phyloP scores from a whole-genome alignment of 2,797 vertebrate genomes.

The Pseudochirops cupreus region DNA sequence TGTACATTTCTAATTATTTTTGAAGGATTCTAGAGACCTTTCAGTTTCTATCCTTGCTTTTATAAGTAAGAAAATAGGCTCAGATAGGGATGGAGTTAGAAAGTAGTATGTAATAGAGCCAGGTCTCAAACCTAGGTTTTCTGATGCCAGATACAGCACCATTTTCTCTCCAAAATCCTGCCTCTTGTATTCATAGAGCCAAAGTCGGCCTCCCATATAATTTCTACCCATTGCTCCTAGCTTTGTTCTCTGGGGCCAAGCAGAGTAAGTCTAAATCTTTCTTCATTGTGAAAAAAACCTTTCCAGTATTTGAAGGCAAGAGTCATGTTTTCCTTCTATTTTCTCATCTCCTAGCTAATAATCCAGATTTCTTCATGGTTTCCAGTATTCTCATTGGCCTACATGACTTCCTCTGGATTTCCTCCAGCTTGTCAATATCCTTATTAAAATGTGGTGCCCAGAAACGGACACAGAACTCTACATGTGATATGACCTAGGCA shows the following conservation, averaged over 20 bases:
- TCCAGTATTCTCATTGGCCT: background rate
- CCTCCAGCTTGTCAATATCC: background rate
- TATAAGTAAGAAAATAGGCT: background rate
- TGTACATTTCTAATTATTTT: background rate
- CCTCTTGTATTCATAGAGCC: background rate
- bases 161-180: background rate
- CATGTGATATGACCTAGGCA: background rate
- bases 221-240: background rate
- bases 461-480: background rate
- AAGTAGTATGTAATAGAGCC: background rate
- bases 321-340: background rate
- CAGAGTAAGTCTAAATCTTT: background rate
- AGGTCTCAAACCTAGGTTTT: background rate
- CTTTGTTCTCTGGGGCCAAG: background rate
- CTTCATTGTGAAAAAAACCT: background rate
- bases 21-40: background rate
- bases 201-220: background rate
- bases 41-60: background rate
- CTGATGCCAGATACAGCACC: background rate
- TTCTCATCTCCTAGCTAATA: background rate
- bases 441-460: background rate
- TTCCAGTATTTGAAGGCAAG: background rate
- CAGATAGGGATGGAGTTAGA: background rate
- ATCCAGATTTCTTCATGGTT: background rate
- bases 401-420: background rate